A percentile compares a stretch with the other conserved stretches of the same genome.
Conservation (phyloP, 2,797 vertebrate species). For the Syncerus caffer region DNA sequence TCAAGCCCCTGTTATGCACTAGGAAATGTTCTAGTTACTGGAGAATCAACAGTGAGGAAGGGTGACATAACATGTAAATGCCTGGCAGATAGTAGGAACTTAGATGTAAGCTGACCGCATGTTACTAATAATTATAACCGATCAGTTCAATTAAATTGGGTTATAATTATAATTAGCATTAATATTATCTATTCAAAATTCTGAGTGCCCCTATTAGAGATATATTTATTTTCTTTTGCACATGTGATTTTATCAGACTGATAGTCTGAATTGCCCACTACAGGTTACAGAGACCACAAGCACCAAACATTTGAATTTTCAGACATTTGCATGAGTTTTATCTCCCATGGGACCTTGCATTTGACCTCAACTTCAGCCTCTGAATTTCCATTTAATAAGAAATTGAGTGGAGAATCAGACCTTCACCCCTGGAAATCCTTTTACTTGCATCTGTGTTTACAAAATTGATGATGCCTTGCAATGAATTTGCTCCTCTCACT, state of each 20-base stretch:
- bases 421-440: constrained; percentile 22
- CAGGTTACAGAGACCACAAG: background rate
- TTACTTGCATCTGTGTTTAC: constrained; percentile 42
- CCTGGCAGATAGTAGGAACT: background rate
- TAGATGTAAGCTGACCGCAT: background rate
- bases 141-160: background rate
- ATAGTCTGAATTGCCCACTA: background rate
- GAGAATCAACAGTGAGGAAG: background rate
- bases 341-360: background rate
- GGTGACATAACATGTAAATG: background rate
- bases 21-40: background rate
- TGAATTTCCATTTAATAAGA: constrained; percentile 53
- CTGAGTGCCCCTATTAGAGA: background rate
- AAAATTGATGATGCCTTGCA: constrained; percentile 9
- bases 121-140: background rate
- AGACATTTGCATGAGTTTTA: constrained; percentile 37
- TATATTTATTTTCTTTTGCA: background rate
- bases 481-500: background rate
- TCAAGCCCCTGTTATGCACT: background rate
- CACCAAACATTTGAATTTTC: constrained; percentile 37
- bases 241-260: background rate
- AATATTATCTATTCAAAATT: constrained; percentile 15
- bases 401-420: constrained; percentile 39
- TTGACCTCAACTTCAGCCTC: constrained; percentile 1
- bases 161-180: constrained; percentile 29